A percentile compares a stretch with the other conserved stretches of the same genome.
Conservation (phyloP, 2,797 vertebrate species). For the Carcharodon carcharias region DNA sequence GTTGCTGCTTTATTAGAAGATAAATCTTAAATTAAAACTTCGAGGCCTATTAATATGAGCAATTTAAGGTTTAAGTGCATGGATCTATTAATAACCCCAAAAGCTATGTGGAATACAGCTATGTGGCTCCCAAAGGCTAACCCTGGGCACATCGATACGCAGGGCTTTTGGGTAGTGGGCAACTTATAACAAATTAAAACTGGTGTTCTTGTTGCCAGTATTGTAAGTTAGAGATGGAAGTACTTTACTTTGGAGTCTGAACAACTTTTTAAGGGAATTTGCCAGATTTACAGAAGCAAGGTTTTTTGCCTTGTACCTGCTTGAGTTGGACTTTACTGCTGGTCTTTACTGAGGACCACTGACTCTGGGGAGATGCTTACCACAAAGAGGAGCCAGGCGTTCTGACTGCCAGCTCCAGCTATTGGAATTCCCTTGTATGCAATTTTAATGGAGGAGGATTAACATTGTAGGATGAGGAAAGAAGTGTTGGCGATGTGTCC, state of each 20-base stretch:
- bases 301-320: not conserved
- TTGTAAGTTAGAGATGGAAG: not conserved
- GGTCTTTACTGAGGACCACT: no score
- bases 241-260: not conserved
- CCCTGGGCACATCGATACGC: not conserved
- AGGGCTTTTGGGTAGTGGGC: not conserved
- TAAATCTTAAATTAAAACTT: not conserved
- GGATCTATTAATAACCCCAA: not conserved
- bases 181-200: not conserved
- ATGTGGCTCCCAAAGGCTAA: not conserved
- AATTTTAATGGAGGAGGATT: not conserved
- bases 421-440: not conserved
- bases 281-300: not conserved
- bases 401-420: not conserved
- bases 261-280: not conserved
- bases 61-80: not conserved
- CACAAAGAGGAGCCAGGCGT: not conserved
- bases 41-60: not conserved
- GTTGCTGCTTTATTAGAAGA: not conserved
- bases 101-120: not conserved
- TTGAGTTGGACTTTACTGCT: not conserved
- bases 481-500: not conserved
- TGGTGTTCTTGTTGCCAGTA: not conserved
- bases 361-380: no score
- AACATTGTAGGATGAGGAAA: not conserved